A percentile compares a stretch with the other conserved stretches of the same genome.
phyloP scores from a whole-genome alignment of 2,797 vertebrate genomes.

The Oreochromis mossambicus region DNA sequence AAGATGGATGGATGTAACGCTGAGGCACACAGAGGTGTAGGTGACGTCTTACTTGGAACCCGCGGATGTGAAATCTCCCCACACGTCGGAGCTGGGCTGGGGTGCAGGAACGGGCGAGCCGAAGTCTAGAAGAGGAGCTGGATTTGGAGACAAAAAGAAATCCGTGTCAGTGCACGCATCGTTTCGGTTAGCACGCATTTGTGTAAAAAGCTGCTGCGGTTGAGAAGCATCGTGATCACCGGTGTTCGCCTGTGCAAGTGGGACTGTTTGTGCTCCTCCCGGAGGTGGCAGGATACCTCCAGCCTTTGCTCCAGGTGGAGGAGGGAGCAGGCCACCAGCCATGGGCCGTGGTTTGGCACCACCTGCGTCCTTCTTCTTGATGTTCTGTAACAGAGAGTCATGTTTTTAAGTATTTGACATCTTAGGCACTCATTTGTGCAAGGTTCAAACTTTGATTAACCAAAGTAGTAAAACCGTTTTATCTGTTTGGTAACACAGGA shows the following conservation, averaged over 20 bases:
- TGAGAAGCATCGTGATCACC: constrained; percentile 60
- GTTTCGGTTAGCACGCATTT: background rate
- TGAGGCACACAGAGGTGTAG: background rate
- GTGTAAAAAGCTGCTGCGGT: background rate
- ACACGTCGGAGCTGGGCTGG: constrained; percentile 74
- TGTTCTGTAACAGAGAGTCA: constrained; percentile 72
- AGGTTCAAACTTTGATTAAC: background rate
- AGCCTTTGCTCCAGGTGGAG: constrained; percentile 82
- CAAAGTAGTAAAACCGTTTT: background rate
- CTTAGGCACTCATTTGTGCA: background rate
- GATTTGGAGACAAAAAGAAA: background rate
- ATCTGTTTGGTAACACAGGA: background rate
- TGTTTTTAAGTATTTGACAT: background rate
- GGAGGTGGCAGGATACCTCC: constrained; percentile 55
- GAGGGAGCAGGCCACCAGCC: constrained; percentile 79
- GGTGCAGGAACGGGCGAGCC: constrained; percentile 38
- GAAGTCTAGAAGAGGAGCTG: constrained; percentile 68
- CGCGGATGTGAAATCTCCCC: constrained; percentile 94
- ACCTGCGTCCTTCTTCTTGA: constrained; percentile 89
- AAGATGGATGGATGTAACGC: background rate
- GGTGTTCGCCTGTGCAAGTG: constrained; percentile 56
- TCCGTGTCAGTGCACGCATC: background rate
- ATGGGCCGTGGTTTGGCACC: constrained; percentile 67
- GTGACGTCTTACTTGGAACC: constrained; percentile 82
- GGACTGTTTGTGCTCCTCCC: constrained; percentile 38